Evolutionary conservation across 1,140 invertebrate genomes (phyloP).

Genomic region (Bathynomus jamesi): DNA sequence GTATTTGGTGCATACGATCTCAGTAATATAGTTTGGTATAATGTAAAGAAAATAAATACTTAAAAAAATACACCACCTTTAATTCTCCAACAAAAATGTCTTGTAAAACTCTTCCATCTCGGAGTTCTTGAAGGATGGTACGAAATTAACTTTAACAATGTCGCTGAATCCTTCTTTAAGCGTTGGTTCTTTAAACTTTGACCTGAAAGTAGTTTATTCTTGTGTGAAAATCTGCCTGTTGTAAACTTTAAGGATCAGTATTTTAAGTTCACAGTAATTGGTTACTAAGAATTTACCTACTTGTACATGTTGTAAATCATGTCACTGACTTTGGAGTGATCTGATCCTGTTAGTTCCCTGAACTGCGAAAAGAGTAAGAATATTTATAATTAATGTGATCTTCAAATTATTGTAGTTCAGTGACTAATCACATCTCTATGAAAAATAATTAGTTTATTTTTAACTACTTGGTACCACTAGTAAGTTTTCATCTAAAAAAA

Average conservation of each 20-base stretch:
- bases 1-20: too few relatives aligned
- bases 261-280: too few relatives aligned
- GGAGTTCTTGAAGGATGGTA: conserved; percentile 61
- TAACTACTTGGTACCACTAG: too few relatives aligned
- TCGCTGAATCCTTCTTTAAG: conserved; percentile 70
- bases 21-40: too few relatives aligned
- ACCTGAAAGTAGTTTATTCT: conserved; percentile 22
- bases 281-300: conserved; percentile 51
- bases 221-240: too few relatives aligned
- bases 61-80: conserved; percentile 1
- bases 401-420: too few relatives aligned
- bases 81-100: conserved; percentile 61
- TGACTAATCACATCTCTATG: too few relatives aligned
- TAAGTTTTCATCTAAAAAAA: too few relatives aligned
- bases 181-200: conserved; percentile 57
- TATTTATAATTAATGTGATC: too few relatives aligned
- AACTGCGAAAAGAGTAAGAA: conserved; percentile 52
- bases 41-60: too few relatives aligned
- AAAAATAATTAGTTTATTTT: too few relatives aligned
- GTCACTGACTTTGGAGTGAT: conserved; percentile 63
- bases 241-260: too few relatives aligned
- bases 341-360: conserved; percentile 64
- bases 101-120: conserved; percentile 65
- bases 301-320: conserved; percentile 69
- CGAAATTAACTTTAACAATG: conserved; percentile 73